Evolutionary conservation across 2,888 invertebrate genomes (phyloP), one percentile per base, ranked within the genome.

Genomic region (Caprella mutica): DNA sequence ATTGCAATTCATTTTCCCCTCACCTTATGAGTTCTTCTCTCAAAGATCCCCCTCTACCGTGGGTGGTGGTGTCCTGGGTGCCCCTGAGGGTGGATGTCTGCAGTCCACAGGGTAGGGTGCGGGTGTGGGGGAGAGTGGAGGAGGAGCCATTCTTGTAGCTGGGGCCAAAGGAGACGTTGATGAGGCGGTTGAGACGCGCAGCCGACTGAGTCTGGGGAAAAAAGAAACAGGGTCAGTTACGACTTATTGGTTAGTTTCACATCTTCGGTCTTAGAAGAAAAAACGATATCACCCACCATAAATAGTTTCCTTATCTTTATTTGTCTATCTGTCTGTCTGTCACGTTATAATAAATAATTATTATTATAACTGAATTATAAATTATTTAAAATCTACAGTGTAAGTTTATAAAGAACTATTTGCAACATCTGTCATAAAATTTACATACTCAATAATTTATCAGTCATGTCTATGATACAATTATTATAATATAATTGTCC

Each of bases 11-110:
- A n/a, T n/a, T n/a, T n/a, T n/a, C n/a, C n/a, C 48, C 48, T 6
- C 30, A 30, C 17, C 48, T 27, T 21, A n/a, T 17, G 29, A 48
- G 14, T 19, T 48, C 48, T 24, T 48, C 48, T 30, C 48, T 21
- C 4, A 48, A 30, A 3, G 48, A 48, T 2, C 48, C 48, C 5
- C 48, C 48, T 24, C 48, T 48, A 19, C 48, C 48, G 77, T 1
- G 86, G 86, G 69, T 88, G 83, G 74, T 88, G 83, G 74, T 88
- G 80, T 73, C 88, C 87, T 35, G 88, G 87, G 69, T 88, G 85
- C 74, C 87, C 8, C 48, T 27, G 12, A 48, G 30, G 5, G 29
- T 26, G 88, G 73, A 84, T 70, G 42, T 19, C 29, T 24, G 52
- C 14, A 27, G 21, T 23, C n/a, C 56, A 38, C 38, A 53, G 27